phyloP scores from a whole-genome alignment of 2,888 invertebrate species.

The Adineta ricciae region DNA sequence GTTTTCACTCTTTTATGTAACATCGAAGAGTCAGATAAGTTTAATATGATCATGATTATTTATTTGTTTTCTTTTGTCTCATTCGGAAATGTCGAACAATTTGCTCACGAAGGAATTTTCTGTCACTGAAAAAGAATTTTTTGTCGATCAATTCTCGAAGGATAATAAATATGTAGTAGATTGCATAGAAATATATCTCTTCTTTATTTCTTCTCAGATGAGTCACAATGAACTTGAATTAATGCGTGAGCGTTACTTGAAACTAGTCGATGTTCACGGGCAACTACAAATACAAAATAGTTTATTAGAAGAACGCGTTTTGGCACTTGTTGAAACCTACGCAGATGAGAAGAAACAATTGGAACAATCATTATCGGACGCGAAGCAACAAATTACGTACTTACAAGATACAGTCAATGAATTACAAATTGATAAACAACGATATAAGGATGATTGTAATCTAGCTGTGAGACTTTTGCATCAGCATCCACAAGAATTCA shows the following conservation, averaged over 20 bases:
- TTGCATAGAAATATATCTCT: not conserved
- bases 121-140: not conserved
- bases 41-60: not conserved
- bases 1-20: not conserved
- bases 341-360: not conserved
- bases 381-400: not conserved
- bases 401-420: not conserved
- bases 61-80: not conserved
- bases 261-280: not conserved
- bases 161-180: conserved; percentile 2
- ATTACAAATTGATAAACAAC: not conserved
- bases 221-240: not conserved
- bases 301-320: conserved; percentile 4
- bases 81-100: not conserved
- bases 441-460: conserved; percentile 18
- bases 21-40: conserved; percentile 9
- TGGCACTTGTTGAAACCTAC: not conserved
- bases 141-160: not conserved
- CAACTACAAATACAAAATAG: conserved; percentile 9
- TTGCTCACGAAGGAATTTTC: not conserved
- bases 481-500: not conserved
- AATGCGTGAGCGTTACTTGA: not conserved
- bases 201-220: not conserved
- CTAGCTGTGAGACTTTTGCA: conserved; percentile 11
- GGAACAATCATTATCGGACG: not conserved